These are phyloP conservation scores for Luidia sarsii DNA, from an alignment of 53 echinoderm and acorn worm species.

Conservation along the genomic window DNA sequence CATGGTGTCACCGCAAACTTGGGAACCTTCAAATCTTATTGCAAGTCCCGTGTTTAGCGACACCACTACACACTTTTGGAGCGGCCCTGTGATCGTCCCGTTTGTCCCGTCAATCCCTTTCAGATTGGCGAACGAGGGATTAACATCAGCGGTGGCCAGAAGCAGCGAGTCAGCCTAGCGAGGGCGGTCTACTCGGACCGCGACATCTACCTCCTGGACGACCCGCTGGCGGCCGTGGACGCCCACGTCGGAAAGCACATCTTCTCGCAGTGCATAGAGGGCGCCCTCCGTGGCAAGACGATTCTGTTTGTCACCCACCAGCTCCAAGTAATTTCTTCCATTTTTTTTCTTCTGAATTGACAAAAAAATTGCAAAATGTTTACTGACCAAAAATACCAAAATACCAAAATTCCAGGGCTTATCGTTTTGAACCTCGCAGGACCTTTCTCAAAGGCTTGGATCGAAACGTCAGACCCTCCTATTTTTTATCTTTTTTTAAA, in stretches of 20 bases:
- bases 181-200: slow-evolving; percentile 79
- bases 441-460: too few species aligned
- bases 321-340: slow-evolving; percentile 74
- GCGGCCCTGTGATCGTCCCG: too few species aligned
- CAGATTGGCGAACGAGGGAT: slow-evolving; percentile 82
- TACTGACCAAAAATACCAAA: too few species aligned
- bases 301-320: slow-evolving; percentile 83
- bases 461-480: too few species aligned
- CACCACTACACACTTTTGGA: too few species aligned
- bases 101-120: not conserved
- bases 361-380: too few species aligned
- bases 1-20: too few species aligned
- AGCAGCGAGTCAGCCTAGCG: slow-evolving; percentile 79
- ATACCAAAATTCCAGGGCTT: too few species aligned
- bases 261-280: slow-evolving; percentile 66
- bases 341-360: not conserved
- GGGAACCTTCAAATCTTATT: too few species aligned
- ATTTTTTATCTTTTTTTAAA: too few species aligned
- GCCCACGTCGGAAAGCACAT: slow-evolving; percentile 83
- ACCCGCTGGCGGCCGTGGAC: slow-evolving; percentile 77
- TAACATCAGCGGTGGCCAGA: slow-evolving; percentile 80
- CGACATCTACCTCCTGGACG: slow-evolving; percentile 79
- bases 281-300: slow-evolving; percentile 61
- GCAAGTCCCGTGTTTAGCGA: too few species aligned
- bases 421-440: too few species aligned